Evolutionary conservation across 2,888 invertebrate genomes (phyloP).

Genomic region (Strigamia maritima): DNA sequence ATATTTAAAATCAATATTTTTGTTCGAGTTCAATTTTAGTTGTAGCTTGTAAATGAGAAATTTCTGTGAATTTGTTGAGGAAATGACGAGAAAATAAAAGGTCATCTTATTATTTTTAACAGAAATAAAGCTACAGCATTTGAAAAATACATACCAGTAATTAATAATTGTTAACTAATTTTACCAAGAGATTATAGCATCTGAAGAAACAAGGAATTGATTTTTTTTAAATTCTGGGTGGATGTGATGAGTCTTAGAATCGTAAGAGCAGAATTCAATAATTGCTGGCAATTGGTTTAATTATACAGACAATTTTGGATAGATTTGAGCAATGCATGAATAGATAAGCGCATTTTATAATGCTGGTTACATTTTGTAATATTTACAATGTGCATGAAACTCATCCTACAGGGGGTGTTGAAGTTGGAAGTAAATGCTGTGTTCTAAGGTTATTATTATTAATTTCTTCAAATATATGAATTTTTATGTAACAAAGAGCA

Average conservation of each 20-base stretch:
- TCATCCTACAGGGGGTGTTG: neutral
- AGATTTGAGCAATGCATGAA: slow-evolving; percentile 29
- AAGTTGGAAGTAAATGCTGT: neutral
- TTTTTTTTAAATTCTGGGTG: neutral
- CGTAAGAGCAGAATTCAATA: neutral
- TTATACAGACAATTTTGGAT: neutral
- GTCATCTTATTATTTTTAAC: slow-evolving; percentile 16
- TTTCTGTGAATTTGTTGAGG: neutral
- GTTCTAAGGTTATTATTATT: neutral
- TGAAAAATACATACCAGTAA: slow-evolving; percentile 34
- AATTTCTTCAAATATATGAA: neutral
- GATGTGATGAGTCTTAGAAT: neutral
- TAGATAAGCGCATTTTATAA: slow-evolving; percentile 24
- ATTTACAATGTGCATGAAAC: slow-evolving; percentile 22
- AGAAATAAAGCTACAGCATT: slow-evolving; percentile 23
- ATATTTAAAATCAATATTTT: neutral
- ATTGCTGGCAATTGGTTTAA: neutral
- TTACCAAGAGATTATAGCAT: neutral
- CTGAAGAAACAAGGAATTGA: neutral
- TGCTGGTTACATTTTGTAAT: neutral
- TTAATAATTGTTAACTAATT: neutral
- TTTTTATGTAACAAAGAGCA: neutral
- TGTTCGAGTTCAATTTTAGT: neutral
- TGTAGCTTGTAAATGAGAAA: neutral
- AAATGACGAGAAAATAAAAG: neutral